phyloP scores from a whole-genome alignment of 2,797 vertebrate genomes.

The Parambassis ranga region DNA sequence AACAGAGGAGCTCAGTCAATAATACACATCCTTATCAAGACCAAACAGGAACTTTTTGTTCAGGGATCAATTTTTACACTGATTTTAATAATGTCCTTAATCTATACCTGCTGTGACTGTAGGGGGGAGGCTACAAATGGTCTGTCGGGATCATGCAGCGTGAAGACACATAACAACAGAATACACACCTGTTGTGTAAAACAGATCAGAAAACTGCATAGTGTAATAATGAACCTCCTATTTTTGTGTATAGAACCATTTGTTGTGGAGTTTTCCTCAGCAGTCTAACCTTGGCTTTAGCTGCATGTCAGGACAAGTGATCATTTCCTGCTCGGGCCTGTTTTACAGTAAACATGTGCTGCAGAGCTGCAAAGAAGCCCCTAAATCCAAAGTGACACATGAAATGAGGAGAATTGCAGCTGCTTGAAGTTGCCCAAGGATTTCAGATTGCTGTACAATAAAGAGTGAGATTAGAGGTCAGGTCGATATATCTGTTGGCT shows the following conservation, averaged over 20 bases:
- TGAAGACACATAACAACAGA: not conserved
- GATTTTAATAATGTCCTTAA: not conserved
- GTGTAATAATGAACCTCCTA: too few relatives aligned
- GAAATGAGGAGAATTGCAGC: constrained; percentile 19
- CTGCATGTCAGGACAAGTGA: not conserved
- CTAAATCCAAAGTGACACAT: constrained; percentile 33
- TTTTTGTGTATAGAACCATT: too few relatives aligned
- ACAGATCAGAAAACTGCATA: too few relatives aligned
- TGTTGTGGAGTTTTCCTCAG: not conserved
- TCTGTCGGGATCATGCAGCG: not conserved
- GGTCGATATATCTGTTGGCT: too few relatives aligned
- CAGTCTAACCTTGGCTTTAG: constrained; percentile 12
- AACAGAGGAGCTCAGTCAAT: not conserved
- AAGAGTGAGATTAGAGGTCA: constrained; percentile 3
- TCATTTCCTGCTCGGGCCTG: not conserved
- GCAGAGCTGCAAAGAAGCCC: constrained; percentile 3
- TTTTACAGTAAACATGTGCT: not conserved
- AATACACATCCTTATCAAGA: not conserved
- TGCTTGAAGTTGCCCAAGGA: constrained; percentile 48
- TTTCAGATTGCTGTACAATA: constrained; percentile 24
- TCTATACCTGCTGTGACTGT: not conserved
- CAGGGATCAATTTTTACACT: not conserved
- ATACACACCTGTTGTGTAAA: not conserved
- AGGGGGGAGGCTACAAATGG: not conserved
- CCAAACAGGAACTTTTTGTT: not conserved